Conservation (phyloP, 2,888 invertebrate genomes). For the Acleris cristana region DNA sequence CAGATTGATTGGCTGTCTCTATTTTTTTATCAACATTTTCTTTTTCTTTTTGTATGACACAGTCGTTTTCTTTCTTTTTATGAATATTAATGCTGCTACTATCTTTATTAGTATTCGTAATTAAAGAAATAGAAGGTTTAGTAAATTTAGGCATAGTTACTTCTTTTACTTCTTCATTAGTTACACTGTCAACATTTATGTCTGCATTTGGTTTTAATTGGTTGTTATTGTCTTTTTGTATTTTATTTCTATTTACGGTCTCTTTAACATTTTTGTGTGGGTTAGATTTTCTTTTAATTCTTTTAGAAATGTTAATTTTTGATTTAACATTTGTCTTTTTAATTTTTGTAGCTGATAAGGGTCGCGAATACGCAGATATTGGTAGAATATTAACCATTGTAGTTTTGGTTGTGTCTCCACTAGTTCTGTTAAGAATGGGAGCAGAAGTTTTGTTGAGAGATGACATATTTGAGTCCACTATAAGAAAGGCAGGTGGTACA, state of each 20-base stretch:
- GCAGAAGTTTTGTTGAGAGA: conserved; percentile 61
- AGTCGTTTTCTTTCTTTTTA: conserved; percentile 21
- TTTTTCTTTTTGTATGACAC: conserved; percentile 30
- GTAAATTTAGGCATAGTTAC: conserved; percentile 3
- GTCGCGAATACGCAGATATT: conserved; percentile 77
- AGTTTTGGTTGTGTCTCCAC: conserved; percentile 73
- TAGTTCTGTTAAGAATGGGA: conserved; percentile 65
- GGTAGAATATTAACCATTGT: conserved; percentile 80
- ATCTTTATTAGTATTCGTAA: conserved; percentile 12
- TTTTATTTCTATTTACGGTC: conserved; percentile 16
- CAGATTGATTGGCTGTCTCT: neutral
- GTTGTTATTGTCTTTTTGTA: conserved; percentile 5
- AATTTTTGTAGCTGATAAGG: conserved; percentile 66
- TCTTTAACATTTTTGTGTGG: conserved; percentile 42
- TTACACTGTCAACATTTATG: conserved; percentile 33
- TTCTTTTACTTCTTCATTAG: conserved; percentile 39
- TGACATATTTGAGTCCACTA: conserved; percentile 70
- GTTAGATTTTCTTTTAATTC: conserved; percentile 51
- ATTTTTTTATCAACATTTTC: conserved; percentile 17
- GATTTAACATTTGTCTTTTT: conserved; percentile 62
- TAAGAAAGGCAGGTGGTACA: conserved; percentile 69
- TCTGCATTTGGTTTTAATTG: neutral
- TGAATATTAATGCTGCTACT: conserved; percentile 12
- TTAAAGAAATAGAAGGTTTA: conserved; percentile 1
- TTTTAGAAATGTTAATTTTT: conserved; percentile 54